phyloP scores from a whole-genome alignment of 2,113 vertebrate species.

The Scomber scombrus region DNA sequence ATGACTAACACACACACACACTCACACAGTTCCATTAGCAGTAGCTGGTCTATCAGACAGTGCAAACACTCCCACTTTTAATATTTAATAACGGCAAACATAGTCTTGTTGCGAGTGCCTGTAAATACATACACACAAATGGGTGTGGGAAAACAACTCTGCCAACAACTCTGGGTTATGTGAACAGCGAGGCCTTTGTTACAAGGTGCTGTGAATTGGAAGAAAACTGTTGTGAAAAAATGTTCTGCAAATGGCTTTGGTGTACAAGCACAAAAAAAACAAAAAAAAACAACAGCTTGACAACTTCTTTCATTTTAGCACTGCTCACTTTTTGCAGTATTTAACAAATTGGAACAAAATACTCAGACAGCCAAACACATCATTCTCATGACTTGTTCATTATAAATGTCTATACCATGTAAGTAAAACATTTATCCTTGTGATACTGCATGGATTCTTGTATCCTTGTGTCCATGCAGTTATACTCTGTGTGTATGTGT shows the following conservation, averaged over 20 bases:
- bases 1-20: constrained; percentile 7
- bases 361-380: neutral
- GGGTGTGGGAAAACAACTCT: constrained; percentile 28
- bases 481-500: neutral
- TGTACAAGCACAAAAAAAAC: neutral
- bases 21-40: constrained; percentile 57
- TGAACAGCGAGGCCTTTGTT: constrained; percentile 8
- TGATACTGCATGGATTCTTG: neutral
- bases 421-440: neutral
- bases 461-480: neutral
- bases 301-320: constrained; percentile 11
- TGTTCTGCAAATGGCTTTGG: neutral
- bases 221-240: constrained; percentile 1
- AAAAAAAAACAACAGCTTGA: neutral
- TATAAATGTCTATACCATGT: neutral
- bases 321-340: neutral
- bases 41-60: constrained; percentile 59
- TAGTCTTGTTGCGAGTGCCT: constrained; percentile 22
- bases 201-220: constrained; percentile 34
- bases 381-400: neutral
- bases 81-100: constrained; percentile 73
- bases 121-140: constrained; percentile 53
- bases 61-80: constrained; percentile 68
- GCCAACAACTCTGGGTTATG: constrained; percentile 27
- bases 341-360: constrained; percentile 18